A percentile compares a stretch with the other conserved stretches of the same genome.
Conservation (phyloP, 2,797 vertebrate species). For the Gymnoscopelus microlampas region DNA sequence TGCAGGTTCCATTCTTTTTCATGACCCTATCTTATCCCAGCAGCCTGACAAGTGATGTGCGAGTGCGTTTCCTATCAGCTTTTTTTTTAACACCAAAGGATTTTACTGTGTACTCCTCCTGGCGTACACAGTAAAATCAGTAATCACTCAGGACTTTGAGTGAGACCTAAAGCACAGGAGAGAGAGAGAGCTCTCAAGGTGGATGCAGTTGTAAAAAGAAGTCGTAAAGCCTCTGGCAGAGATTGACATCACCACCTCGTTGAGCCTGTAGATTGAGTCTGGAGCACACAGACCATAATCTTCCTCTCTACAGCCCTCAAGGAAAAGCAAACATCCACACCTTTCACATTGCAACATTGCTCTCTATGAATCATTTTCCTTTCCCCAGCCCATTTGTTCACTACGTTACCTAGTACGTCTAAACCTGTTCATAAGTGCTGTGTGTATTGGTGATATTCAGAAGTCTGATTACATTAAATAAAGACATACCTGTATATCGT, state of each 20-base stretch:
- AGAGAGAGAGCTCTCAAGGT: slow-evolving; percentile 10
- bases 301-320: slow-evolving; percentile 46
- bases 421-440: background rate
- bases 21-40: no score
- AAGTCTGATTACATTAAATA: no score
- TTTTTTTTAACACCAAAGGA: no score
- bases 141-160: no score
- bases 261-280: slow-evolving; percentile 68
- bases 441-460: no score
- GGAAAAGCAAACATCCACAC: slow-evolving; percentile 45
- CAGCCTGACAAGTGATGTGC: no score
- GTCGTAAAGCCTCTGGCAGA: slow-evolving; percentile 34
- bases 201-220: slow-evolving; percentile 20
- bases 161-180: slow-evolving; percentile 4
- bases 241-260: slow-evolving; percentile 57
- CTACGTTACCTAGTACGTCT: background rate
- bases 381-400: slow-evolving; percentile 17
- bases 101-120: no score
- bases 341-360: slow-evolving; percentile 29
- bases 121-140: no score
- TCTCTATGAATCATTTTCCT: slow-evolving; percentile 27
- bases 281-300: slow-evolving; percentile 43
- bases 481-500: no score
- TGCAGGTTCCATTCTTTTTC: no score
- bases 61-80: no score